Evolutionary conservation across 2,113 vertebrate genomes (phyloP).

Genomic region (Tylochromis polylepis): DNA sequence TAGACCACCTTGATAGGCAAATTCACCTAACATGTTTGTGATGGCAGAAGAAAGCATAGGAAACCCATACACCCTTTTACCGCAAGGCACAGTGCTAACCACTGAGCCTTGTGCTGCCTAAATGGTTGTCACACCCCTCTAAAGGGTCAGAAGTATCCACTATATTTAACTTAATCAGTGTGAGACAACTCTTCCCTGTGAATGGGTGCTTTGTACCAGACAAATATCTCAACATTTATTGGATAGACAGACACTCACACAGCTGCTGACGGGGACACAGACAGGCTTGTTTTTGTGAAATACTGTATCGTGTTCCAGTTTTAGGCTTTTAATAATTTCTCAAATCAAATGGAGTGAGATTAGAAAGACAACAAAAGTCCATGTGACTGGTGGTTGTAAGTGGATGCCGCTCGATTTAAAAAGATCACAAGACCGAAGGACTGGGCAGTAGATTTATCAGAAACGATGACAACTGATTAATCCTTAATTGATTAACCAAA

Average conservation of each 20-base stretch:
- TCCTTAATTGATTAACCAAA: background rate
- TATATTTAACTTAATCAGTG: background rate
- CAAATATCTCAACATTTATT: background rate
- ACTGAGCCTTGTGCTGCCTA: background rate
- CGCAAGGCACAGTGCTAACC: background rate
- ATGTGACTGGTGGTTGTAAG: background rate
- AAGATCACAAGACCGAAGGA: background rate
- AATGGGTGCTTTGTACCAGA: background rate
- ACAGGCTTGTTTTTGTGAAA: background rate
- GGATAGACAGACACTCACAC: background rate
- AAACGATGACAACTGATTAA: background rate
- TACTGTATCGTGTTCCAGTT: background rate
- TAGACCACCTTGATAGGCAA: background rate
- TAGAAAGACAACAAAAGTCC: background rate
- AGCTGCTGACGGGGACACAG: background rate
- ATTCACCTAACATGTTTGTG: background rate
- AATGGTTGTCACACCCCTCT: background rate
- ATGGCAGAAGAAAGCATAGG: background rate
- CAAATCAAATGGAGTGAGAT: background rate
- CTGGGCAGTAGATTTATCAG: background rate
- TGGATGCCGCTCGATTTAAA: background rate
- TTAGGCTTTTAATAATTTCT: background rate
- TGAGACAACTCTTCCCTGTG: background rate
- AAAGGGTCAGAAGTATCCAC: background rate
- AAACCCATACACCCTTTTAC: background rate